Evolutionary conservation across 1,140 invertebrate genomes (phyloP), one percentile per base, ranked within the genome.

Genomic region (Chelonus insularis): DNA sequence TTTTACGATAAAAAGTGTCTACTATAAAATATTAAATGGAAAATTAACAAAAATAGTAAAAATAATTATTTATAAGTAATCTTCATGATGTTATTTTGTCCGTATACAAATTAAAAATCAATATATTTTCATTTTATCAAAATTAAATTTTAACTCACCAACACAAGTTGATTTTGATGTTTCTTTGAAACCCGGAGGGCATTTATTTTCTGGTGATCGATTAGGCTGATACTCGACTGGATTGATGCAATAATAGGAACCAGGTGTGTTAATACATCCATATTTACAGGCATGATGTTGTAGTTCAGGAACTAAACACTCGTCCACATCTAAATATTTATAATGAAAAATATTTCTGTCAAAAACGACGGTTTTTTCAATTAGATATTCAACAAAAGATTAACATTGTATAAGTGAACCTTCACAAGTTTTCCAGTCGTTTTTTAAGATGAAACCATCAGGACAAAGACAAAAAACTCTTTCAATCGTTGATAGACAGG

Each of bases 401-500:
- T 34, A 34, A 34, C 7, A 34, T 34, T 34, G n/a, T n/a, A n/a
- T n/a, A n/a, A n/a, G n/a, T n/a, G n/a, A 23, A 74, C 86, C 87
- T 72, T 82, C 75, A 64, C 84, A 84, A 29, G 82, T 85, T 64
- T 84, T 84, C 81, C 85, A 87, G 66, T 86, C 84, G 25, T 80
- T 75, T 18, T 81, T 75, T 9, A 87, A 79, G 61, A 83, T 80
- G 69, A 83, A 86, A 11, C 87, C 86, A 37, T 83, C 81, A 1
- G 87, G 87, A 73, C 88, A 90, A 41, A 84, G 76, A 74, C 89
- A 91, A 66, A 86, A 83, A 56, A 86, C 87, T 11, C 83, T 81
- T 7, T 88, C 88, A 68, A 84, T 78, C 25, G 83, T 85, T 63
- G 89, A 88, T 1, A 86, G 70, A 78, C 84, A 86, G 69, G 86